Evolutionary conservation across 2,113 vertebrate genomes (phyloP).

Genomic region (Pristiophorus japonicus): DNA sequence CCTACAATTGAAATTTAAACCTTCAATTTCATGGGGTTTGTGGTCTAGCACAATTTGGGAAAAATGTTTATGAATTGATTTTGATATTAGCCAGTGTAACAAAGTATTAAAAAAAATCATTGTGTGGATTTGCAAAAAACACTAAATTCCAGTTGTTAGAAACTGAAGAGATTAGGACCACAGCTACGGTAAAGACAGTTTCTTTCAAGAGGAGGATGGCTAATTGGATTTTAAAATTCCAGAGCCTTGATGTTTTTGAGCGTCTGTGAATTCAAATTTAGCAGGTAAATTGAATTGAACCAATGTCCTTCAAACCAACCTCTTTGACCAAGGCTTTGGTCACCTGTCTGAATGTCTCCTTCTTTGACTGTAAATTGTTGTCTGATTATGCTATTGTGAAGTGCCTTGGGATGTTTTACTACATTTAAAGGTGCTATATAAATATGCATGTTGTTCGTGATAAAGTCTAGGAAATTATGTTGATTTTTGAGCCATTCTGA

Average conservation of each 20-base stretch:
- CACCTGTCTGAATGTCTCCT: background rate
- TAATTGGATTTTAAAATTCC: background rate
- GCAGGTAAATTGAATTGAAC: background rate
- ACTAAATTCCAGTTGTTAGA: background rate
- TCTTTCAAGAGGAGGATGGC: background rate
- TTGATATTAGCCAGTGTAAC: too few relatives aligned
- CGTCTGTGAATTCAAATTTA: background rate
- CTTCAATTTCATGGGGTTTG: background rate
- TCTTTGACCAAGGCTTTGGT: background rate
- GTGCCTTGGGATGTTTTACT: background rate
- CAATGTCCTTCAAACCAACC: background rate
- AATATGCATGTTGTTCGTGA: background rate
- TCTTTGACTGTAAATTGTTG: background rate
- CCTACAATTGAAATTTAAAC: background rate
- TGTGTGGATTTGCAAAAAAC: background rate
- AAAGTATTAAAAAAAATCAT: too few relatives aligned
- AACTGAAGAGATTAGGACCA: background rate
- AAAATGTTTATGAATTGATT: background rate
- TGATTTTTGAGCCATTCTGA: background rate
- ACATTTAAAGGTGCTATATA: background rate
- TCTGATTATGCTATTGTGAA: background rate
- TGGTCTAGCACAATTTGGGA: background rate
- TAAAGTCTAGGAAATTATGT: background rate
- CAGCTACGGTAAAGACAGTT: background rate
- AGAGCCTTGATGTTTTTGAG: background rate